Evolutionary conservation across 2,797 vertebrate species (phyloP).

Genomic region (Neosilurus hyrtlii): DNA sequence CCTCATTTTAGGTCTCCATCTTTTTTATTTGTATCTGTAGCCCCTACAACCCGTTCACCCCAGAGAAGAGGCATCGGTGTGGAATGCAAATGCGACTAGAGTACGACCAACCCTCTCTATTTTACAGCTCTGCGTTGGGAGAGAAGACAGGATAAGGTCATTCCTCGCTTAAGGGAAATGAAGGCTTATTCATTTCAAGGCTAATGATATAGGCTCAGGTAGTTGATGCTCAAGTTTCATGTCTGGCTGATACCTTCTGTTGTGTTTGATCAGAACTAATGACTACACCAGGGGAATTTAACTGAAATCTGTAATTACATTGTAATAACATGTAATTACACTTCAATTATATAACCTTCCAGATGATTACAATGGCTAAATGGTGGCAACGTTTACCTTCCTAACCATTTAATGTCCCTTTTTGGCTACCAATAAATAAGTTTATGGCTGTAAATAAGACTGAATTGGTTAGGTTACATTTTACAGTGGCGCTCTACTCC

Average conservation of each 20-base stretch:
- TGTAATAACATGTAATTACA: too few species aligned
- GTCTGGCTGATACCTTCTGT: constrained; percentile 18
- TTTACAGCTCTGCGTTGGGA: constrained; percentile 38
- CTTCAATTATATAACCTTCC: background rate
- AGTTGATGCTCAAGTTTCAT: constrained; percentile 36
- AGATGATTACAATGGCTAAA: background rate
- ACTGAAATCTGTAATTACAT: background rate
- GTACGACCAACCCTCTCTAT: constrained; percentile 25
- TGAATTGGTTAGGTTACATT: too few species aligned
- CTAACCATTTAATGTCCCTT: too few species aligned
- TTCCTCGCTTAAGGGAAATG: constrained; percentile 47
- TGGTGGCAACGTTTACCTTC: background rate
- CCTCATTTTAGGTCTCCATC: constrained; percentile 2
- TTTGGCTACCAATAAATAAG: too few species aligned
- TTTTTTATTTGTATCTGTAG: constrained; percentile 17
- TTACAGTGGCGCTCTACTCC: too few species aligned
- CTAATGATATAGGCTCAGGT: constrained; percentile 43
- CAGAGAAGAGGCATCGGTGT: constrained; percentile 26
- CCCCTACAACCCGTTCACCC: constrained; percentile 10
- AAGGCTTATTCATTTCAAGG: constrained; percentile 47
- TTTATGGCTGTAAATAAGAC: too few species aligned
- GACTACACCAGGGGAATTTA: background rate
- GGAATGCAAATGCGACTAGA: constrained; percentile 16
- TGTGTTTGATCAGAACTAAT: constrained; percentile 28
- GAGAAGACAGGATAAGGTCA: constrained; percentile 44